Conservation (phyloP, 2,888 invertebrate genomes). For the Celastrina argiolus region DNA sequence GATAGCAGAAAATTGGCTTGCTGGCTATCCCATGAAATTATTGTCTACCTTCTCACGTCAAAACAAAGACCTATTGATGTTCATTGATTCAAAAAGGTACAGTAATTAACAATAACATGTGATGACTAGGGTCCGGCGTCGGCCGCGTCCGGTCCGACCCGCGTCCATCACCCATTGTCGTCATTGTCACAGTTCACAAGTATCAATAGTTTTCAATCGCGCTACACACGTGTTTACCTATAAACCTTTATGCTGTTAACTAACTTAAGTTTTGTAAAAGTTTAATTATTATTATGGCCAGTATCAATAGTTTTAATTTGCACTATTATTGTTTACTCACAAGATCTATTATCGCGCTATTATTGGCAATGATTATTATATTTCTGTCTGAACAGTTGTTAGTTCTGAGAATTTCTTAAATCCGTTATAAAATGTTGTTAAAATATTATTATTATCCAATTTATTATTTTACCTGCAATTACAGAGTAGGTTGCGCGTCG, state of each 20-base stretch:
- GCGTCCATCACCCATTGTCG: constrained; percentile 47
- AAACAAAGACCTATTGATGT: constrained; percentile 5
- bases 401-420: too few relatives aligned
- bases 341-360: too few relatives aligned
- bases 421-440: too few relatives aligned
- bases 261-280: background rate
- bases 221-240: constrained; percentile 17
- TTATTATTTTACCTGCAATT: too few relatives aligned
- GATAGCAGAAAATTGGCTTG: background rate
- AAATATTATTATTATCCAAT: too few relatives aligned
- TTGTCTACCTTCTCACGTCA: background rate
- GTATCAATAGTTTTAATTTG: background rate
- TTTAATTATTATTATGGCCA: background rate
- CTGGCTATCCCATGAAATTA: background rate
- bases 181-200: constrained; percentile 29
- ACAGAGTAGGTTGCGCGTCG: too few relatives aligned
- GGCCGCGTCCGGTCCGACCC: constrained; percentile 54
- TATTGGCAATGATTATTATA: too few relatives aligned
- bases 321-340: too few relatives aligned
- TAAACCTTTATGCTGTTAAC: background rate
- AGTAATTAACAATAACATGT: constrained; percentile 28
- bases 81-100: constrained; percentile 11
- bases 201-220: constrained; percentile 25
- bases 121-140: constrained; percentile 48
- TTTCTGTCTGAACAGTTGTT: too few relatives aligned